Evolutionary conservation across 2,888 invertebrate genomes (phyloP).

Genomic region (Scotopteryx bipunctaria): DNA sequence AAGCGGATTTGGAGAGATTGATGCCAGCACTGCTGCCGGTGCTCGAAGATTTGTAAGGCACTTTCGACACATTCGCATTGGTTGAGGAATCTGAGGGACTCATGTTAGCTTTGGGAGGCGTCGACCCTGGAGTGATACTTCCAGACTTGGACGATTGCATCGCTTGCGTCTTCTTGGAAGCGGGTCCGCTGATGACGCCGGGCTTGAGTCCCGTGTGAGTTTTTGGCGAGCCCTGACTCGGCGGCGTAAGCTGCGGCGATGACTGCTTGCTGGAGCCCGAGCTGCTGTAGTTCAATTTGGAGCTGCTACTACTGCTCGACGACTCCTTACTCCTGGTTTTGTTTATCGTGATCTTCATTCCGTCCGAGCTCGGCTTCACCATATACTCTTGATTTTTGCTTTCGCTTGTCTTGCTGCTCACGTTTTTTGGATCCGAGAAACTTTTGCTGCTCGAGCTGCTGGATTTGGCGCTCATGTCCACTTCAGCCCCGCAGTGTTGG

Average conservation of each 20-base stretch:
- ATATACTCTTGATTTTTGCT: slow-evolving; percentile 92
- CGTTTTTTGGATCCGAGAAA: slow-evolving; percentile 77
- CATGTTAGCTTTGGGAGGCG: slow-evolving; percentile 72
- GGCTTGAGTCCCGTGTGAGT: slow-evolving; percentile 93
- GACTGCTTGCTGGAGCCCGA: slow-evolving; percentile 76
- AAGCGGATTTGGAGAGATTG: slow-evolving; percentile 73
- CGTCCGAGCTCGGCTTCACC: slow-evolving; percentile 94
- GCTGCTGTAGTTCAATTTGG: slow-evolving; percentile 71
- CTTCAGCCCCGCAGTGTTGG: slow-evolving; percentile 85
- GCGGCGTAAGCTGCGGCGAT: slow-evolving; percentile 73
- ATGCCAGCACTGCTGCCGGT: slow-evolving; percentile 69
- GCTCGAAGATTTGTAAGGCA: slow-evolving; percentile 77
- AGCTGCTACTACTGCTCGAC: slow-evolving; percentile 73
- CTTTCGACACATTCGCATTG: slow-evolving; percentile 64
- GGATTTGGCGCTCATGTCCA: slow-evolving; percentile 75
- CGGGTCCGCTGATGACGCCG: slow-evolving; percentile 93
- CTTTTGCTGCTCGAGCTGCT: slow-evolving; percentile 66
- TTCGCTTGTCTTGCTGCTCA: slow-evolving; percentile 64
- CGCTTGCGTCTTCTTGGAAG: slow-evolving; percentile 90
- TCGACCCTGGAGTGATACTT: slow-evolving; percentile 61
- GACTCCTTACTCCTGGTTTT: slow-evolving; percentile 91
- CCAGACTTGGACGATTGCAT: slow-evolving; percentile 80
- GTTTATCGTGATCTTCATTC: slow-evolving; percentile 95
- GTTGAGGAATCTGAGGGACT: slow-evolving; percentile 68
- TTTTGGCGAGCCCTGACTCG: slow-evolving; percentile 87